Evolutionary conservation across 30 jellyfish, hydroid and myxozoan species (phyloP).

Genomic region (Nemopilema nomurai): DNA sequence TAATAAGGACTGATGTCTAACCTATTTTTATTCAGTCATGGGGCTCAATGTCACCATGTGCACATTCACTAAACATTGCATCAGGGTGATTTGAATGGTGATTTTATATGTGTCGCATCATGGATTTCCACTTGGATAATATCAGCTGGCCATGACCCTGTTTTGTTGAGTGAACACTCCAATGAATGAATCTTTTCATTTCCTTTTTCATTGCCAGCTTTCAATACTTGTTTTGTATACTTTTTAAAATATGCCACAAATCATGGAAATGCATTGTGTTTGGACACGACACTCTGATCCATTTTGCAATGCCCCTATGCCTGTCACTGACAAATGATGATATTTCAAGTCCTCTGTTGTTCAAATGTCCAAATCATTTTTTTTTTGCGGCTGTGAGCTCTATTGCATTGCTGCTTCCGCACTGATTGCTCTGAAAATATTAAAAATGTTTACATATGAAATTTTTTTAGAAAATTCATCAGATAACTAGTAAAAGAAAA

Average conservation of each 20-base stretch:
- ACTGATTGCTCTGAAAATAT: background rate
- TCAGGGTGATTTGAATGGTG: constrained; percentile 17
- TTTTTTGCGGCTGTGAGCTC: background rate
- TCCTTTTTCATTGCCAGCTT: constrained; percentile 30
- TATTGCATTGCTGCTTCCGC: background rate
- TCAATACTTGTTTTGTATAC: background rate
- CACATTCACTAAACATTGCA: background rate
- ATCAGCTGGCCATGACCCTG: constrained; percentile 31
- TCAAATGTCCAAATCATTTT: constrained; percentile 3
- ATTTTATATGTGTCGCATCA: constrained; percentile 12
- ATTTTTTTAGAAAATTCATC: background rate
- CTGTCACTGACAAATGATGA: constrained; percentile 25
- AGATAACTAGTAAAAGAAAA: background rate
- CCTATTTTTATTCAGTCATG: background rate
- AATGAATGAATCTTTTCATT: constrained; percentile 20
- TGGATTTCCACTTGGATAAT: constrained; percentile 12
- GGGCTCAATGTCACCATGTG: constrained; percentile 9
- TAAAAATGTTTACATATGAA: background rate
- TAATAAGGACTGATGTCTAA: background rate
- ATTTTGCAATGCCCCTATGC: constrained; percentile 35
- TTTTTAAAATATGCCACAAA: constrained; percentile 37
- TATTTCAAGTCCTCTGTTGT: constrained; percentile 22
- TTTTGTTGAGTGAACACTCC: constrained; percentile 35
- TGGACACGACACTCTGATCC: constrained; percentile 32
- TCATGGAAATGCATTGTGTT: constrained; percentile 28